Evolutionary conservation across 1,140 invertebrate species (phyloP), one percentile per base, ranked within the genome.

Genomic region (Meloidogyne chitwoodi): DNA sequence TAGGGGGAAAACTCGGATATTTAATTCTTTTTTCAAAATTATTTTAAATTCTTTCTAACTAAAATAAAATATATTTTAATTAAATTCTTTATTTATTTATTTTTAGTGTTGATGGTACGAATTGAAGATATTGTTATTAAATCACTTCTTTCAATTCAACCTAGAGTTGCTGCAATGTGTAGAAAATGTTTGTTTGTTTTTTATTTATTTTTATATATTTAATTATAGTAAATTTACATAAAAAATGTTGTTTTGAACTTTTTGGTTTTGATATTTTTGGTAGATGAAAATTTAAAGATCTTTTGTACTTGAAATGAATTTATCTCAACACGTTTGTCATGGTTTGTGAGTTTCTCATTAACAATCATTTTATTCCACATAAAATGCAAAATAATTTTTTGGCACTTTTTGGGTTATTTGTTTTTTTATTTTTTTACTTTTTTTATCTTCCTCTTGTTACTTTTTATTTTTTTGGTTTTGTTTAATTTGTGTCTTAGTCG

Each of bases 241-340:
- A 83, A 19, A 79, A 93, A 84, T 93, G 92, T 85, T 86, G 89
- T 84, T 81, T 90, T 93, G 93, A 97, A 88, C 87, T 97, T 27
- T 97, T 94, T 88, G 94, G 94, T 12, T 96, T 96, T 88, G 94
- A 97, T 88, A 93, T 96, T 77, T n/a, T 88, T 97, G 22, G 92
- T 97, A 67, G 94, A 96, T 88, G 91, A 93, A 75, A 91, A 92
- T 74, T 88, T 96, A 77, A 95, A 95, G 87, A n/a, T 94, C 95
- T 0, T 96, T 94, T 94, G 88, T 96, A 26, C 87, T 97, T 64
- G 95, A 96, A 83, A 92, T 94, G 6, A 96, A 96, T 88, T 88
- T 96, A 2, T 95, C 93, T 2, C 94, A n/a, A n/a, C 94, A 0
- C 95, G 93, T 79, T 89, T 97, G 31, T 77, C 79, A 22, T 84